A percentile compares a stretch with the other conserved stretches of the same genome.
Evolutionary conservation across 2,888 invertebrate species (phyloP).

Genomic region (Nemotelus nigrinus): DNA sequence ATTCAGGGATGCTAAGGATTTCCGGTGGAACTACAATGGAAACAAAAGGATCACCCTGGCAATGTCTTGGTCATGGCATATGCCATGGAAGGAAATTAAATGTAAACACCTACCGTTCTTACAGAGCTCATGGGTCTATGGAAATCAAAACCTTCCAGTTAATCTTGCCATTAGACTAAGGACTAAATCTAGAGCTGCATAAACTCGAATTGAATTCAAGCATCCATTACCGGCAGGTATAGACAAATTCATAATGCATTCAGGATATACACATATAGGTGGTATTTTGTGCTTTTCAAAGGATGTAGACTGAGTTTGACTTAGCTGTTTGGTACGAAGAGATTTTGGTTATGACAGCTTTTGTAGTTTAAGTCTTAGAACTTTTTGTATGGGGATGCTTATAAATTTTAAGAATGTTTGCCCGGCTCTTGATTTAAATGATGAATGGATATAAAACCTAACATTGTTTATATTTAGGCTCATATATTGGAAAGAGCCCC

Average conservation of each 20-base stretch:
- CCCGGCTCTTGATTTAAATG: too few relatives aligned
- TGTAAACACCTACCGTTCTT: slow-evolving; percentile 14
- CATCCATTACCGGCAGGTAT: slow-evolving; percentile 5
- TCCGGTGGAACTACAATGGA: background rate
- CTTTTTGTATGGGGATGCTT: too few relatives aligned
- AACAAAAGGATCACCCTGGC: background rate
- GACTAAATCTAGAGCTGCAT: background rate
- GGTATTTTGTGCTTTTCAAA: background rate
- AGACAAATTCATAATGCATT: background rate
- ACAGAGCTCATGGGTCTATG: background rate
- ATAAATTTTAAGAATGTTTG: too few relatives aligned
- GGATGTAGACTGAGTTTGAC: background rate
- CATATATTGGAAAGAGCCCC: too few relatives aligned
- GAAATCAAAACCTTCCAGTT: background rate
- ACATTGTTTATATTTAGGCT: too few relatives aligned
- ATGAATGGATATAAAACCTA: too few relatives aligned
- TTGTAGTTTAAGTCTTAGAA: background rate
- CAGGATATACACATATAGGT: background rate
- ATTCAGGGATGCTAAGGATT: too few relatives aligned
- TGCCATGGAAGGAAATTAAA: slow-evolving; percentile 31
- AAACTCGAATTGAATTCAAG: slow-evolving; percentile 25
- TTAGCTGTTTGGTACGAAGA: background rate
- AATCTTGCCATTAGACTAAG: slow-evolving; percentile 1
- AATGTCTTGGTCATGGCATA: slow-evolving; percentile 27
- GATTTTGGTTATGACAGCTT: background rate